phyloP scores from a whole-genome alignment of 2,888 invertebrate species.

The Eledone cirrhosa region DNA sequence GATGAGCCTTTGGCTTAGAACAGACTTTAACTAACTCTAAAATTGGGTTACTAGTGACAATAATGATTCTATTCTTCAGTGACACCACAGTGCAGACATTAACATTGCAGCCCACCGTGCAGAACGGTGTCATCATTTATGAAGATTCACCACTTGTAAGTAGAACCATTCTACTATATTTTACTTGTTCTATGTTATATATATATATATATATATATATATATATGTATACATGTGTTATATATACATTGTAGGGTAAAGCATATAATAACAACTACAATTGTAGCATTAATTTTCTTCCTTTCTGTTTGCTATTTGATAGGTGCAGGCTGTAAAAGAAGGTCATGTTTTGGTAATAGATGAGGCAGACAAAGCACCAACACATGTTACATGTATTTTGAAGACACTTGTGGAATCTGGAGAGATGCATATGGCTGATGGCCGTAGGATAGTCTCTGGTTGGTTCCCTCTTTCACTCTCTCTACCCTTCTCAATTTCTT shows the following conservation, averaged over 20 bases:
- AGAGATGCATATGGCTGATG: constrained; percentile 94
- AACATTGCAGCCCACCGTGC: constrained; percentile 87
- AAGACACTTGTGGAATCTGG: constrained; percentile 95
- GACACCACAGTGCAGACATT: constrained; percentile 96
- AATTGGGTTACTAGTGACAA: no score
- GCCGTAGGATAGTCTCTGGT: constrained; percentile 80
- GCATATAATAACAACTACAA: no score
- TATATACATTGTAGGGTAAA: no score
- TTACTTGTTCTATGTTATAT: no score
- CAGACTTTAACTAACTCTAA: no score
- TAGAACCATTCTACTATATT: background rate
- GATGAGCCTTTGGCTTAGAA: no score
- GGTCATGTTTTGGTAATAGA: constrained; percentile 94
- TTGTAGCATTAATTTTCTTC: background rate
- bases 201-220: no score
- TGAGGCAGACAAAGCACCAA: constrained; percentile 97
- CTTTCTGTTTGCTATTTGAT: background rate
- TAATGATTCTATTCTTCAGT: constrained; percentile 64
- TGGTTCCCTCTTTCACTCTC: background rate
- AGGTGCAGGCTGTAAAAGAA: constrained; percentile 79
- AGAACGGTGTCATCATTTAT: constrained; percentile 86
- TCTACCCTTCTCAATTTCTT: background rate
- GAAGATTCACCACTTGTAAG: constrained; percentile 92
- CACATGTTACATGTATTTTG: constrained; percentile 94
- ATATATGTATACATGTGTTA: no score